These are phyloP conservation scores for Eleginops maclovinus DNA, from an alignment of 2,113 vertebrate species.

Conservation along the genomic window DNA sequence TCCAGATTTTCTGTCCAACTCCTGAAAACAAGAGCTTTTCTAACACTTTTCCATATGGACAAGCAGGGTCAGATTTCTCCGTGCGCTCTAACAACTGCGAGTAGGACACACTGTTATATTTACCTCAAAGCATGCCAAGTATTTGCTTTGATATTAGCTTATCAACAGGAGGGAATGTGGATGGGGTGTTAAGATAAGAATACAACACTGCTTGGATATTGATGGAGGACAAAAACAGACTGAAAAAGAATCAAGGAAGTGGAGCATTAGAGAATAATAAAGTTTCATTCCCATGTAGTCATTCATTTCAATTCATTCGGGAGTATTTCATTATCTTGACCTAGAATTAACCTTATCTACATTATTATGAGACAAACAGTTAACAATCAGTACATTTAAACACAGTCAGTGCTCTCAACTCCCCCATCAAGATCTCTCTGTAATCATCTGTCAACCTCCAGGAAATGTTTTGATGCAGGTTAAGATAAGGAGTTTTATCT, in stretches of 20 bases:
- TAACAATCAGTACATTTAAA: slow-evolving; percentile 2
- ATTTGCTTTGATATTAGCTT: slow-evolving; percentile 71
- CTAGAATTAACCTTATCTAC: slow-evolving; percentile 2
- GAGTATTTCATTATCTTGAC: neutral
- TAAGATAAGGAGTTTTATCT: slow-evolving; percentile 37
- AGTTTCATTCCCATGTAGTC: neutral
- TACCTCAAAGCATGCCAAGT: slow-evolving; percentile 67
- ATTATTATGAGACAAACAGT: neutral
- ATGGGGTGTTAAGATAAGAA: slow-evolving; percentile 32
- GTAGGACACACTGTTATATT: slow-evolving; percentile 66
- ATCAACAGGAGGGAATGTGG: slow-evolving; percentile 50
- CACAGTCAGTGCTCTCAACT: neutral
- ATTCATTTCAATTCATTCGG: neutral
- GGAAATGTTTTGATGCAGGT: slow-evolving; percentile 15
- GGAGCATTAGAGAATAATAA: neutral
- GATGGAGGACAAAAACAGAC: slow-evolving; percentile 20
- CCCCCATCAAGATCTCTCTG: neutral
- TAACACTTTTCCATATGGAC: slow-evolving; percentile 53
- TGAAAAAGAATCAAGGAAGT: neutral
- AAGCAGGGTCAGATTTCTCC: slow-evolving; percentile 28
- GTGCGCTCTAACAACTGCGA: slow-evolving; percentile 62
- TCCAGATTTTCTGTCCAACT: slow-evolving; percentile 62
- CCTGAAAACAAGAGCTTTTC: slow-evolving; percentile 57
- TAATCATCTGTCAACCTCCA: neutral
- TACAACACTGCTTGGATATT: slow-evolving; percentile 22